Conservation (phyloP, 2,797 vertebrate genomes). For the Mareca penelope region DNA sequence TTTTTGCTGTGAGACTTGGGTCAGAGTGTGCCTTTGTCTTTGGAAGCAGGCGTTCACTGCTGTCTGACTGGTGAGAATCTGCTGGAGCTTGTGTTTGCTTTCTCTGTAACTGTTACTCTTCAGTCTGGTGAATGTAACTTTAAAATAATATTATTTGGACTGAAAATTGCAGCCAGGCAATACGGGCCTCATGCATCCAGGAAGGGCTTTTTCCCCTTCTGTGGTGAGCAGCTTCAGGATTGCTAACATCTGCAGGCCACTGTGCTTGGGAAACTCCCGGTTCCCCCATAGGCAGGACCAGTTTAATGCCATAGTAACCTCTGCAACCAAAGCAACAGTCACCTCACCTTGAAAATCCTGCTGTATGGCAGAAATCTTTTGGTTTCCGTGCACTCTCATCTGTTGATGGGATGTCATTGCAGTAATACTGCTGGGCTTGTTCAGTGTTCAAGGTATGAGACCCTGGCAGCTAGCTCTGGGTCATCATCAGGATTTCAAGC, state of each 20-base stretch:
- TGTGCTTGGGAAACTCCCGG: fast-evolving
- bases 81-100: not conserved
- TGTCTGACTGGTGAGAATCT: not conserved
- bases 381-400: not conserved
- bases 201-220: not conserved
- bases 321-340: not conserved
- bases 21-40: not conserved
- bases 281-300: not conserved
- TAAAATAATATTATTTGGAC: slow-evolving; percentile 34
- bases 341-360: not conserved
- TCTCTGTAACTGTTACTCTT: slow-evolving; percentile 10
- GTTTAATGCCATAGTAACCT: not conserved
- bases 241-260: not conserved
- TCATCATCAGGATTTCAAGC: not conserved
- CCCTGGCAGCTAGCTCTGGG: not conserved
- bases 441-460: fast-evolving
- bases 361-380: not conserved
- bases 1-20: not conserved
- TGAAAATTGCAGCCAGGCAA: slow-evolving; percentile 44
- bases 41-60: not conserved
- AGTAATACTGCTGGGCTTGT: not conserved
- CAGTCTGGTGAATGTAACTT: slow-evolving; percentile 3
- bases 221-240: not conserved
- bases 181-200: not conserved
- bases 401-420: not conserved